These are phyloP conservation scores for Eudyptes chrysolophus DNA, from an alignment of 2,113 vertebrate species.

Conservation along the genomic window DNA sequence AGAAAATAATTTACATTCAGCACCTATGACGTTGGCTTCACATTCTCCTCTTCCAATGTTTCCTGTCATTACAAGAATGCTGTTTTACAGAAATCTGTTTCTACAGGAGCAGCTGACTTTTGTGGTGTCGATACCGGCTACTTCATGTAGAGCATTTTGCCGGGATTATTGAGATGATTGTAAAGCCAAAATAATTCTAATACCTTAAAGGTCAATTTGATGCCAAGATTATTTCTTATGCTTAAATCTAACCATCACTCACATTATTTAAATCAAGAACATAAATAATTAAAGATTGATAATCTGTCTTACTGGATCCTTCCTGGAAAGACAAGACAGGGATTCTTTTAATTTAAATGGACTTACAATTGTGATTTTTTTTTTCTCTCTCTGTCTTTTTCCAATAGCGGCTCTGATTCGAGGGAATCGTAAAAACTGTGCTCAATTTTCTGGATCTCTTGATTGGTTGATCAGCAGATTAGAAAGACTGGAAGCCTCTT, in stretches of 20 bases:
- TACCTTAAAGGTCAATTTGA: background rate
- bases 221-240: background rate
- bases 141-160: background rate
- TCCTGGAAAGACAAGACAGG: background rate
- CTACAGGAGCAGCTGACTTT: background rate
- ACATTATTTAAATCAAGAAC: background rate
- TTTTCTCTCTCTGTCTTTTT: background rate
- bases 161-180: background rate
- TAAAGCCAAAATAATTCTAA: background rate
- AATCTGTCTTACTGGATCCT: background rate
- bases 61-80: background rate
- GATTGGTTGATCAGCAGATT: slow-evolving; percentile 96
- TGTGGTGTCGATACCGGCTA: background rate
- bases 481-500: slow-evolving; percentile 94
- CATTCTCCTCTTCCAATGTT: background rate
- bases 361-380: background rate
- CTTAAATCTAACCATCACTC: background rate
- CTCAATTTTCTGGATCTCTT: slow-evolving; percentile 93
- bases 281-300: background rate
- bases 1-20: background rate
- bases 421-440: slow-evolving; percentile 98
- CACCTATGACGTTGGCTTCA: background rate
- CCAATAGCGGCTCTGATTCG: slow-evolving; percentile 90
- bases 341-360: background rate
- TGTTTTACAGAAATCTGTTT: background rate